phyloP scores from a whole-genome alignment of 2,888 invertebrate species.

The Hypercompe scribonia region DNA sequence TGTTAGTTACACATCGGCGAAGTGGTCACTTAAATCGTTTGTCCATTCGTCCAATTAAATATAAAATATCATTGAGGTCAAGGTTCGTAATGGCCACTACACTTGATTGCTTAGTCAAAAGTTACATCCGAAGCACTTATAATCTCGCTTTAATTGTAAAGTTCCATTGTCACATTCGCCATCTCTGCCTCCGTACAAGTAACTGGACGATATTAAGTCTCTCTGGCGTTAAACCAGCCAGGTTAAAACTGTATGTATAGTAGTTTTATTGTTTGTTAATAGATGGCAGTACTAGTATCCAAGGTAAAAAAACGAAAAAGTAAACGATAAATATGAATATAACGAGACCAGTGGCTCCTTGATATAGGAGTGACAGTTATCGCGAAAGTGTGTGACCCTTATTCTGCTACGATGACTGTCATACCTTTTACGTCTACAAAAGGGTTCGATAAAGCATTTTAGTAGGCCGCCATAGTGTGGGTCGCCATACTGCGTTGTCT shows the following conservation, averaged over 20 bases:
- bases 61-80: neutral
- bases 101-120: neutral
- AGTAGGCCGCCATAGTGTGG: too few species aligned
- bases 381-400: too few species aligned
- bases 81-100: neutral
- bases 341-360: too few species aligned
- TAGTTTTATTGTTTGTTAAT: neutral
- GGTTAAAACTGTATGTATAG: neutral
- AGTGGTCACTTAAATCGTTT: neutral
- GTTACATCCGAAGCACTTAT: neutral
- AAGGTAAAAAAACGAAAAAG: neutral
- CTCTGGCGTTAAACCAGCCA: neutral
- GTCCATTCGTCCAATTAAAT: neutral
- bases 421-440: too few species aligned
- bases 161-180: neutral
- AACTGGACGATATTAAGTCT: neutral
- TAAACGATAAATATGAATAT: neutral
- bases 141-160: neutral
- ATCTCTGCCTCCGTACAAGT: neutral
- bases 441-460: too few species aligned
- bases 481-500: too few species aligned
- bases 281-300: constrained; percentile 8
- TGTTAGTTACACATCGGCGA: too few species aligned
- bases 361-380: too few species aligned
- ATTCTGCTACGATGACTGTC: too few species aligned